A percentile compares a stretch with the other conserved stretches of the same genome.
phyloP scores from a whole-genome alignment of 2,888 invertebrate species.

The Agapetus fuscipes region DNA sequence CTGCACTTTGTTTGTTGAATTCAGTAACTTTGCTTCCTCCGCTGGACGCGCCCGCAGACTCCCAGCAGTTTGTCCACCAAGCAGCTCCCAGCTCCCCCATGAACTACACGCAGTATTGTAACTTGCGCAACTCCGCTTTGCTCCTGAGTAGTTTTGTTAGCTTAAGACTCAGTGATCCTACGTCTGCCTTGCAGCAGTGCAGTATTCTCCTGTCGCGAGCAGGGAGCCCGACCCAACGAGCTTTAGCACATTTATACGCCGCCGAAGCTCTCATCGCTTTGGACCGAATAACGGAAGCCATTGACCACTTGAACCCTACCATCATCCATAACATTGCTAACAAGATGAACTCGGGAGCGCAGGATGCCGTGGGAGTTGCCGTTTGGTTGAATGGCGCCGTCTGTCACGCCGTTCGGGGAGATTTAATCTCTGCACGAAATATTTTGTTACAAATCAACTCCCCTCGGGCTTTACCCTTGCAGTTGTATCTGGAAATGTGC shows the following conservation, averaged over 20 bases:
- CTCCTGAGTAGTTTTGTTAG: constrained; percentile 74
- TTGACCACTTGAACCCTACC: constrained; percentile 72
- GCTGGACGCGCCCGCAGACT: constrained; percentile 36
- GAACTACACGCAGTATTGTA: constrained; percentile 49
- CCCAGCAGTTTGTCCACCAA: constrained; percentile 32
- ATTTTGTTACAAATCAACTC: constrained; percentile 42
- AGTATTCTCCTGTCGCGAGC: constrained; percentile 63
- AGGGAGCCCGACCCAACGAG: constrained; percentile 48
- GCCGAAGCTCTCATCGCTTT: constrained; percentile 79
- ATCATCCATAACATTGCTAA: constrained; percentile 48
- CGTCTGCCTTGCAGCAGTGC: constrained; percentile 69
- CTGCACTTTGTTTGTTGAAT: constrained; percentile 77
- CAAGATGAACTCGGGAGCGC: constrained; percentile 36
- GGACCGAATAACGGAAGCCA: constrained; percentile 74
- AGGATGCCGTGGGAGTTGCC: constrained; percentile 41
- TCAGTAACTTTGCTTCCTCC: constrained; percentile 63
- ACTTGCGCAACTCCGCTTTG: constrained; percentile 56
- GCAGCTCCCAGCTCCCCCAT: constrained; percentile 56
- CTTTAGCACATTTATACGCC: constrained; percentile 80
- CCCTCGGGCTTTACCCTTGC: constrained; percentile 39
- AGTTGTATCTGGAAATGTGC: constrained; percentile 48
- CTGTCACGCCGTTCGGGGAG: constrained; percentile 38
- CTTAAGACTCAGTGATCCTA: constrained; percentile 74
- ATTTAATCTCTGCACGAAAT: constrained; percentile 39
- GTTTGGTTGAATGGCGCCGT: constrained; percentile 46